A percentile compares a stretch with the other conserved stretches of the same genome.
Evolutionary conservation across 1,140 invertebrate genomes (phyloP).

Genomic region (Agrypnia vestita): DNA sequence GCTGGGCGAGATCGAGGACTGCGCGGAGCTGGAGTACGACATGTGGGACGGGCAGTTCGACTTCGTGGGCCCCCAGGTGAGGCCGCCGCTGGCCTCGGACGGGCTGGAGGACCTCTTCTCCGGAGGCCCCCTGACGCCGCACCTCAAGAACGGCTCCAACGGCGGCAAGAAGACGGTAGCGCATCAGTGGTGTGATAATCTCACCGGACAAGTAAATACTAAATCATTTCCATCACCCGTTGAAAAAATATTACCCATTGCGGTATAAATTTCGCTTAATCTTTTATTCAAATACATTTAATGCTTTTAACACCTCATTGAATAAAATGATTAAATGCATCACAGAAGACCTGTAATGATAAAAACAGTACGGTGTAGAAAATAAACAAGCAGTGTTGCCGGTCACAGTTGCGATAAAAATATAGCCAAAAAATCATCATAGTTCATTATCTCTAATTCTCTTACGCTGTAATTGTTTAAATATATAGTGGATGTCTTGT

Average conservation of each 20-base stretch:
- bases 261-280: background rate
- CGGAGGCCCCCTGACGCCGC: slow-evolving; percentile 68
- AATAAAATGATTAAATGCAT: too few relatives aligned
- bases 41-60: slow-evolving; percentile 91
- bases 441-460: too few relatives aligned
- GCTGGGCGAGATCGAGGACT: slow-evolving; percentile 70
- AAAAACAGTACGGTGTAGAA: too few relatives aligned
- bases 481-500: too few relatives aligned
- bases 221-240: background rate
- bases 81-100: slow-evolving; percentile 64
- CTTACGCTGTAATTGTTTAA: too few relatives aligned
- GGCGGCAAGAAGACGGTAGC: slow-evolving; percentile 73
- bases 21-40: slow-evolving; percentile 83
- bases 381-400: background rate
- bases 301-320: too few relatives aligned
- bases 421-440: too few relatives aligned
- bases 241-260: background rate
- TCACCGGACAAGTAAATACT: slow-evolving; percentile 71
- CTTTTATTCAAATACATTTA: too few relatives aligned
- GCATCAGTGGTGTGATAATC: slow-evolving; percentile 73
- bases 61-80: slow-evolving; percentile 79
- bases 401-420: too few relatives aligned
- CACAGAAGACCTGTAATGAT: too few relatives aligned
- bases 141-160: slow-evolving; percentile 69
- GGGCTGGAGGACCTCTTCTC: slow-evolving; percentile 69